A percentile compares a stretch with the other conserved stretches of the same genome.
These are phyloP conservation scores for Dipodomys merriami DNA, from an alignment of 2,113 vertebrate species.

Conservation along the genomic window DNA sequence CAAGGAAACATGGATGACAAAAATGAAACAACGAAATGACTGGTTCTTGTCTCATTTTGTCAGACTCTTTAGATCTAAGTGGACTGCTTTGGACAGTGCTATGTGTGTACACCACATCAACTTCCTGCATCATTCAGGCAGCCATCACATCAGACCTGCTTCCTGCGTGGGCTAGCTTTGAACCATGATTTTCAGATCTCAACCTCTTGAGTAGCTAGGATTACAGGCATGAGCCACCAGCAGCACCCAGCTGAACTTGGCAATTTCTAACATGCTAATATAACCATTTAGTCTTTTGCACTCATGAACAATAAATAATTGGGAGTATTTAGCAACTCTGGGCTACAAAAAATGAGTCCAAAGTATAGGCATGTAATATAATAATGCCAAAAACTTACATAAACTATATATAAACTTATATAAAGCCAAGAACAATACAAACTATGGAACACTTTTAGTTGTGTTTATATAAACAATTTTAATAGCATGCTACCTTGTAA, in stretches of 20 bases:
- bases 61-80: neutral
- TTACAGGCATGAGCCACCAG: too few species aligned
- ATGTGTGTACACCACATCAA: fast-evolving
- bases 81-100: neutral
- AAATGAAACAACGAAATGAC: neutral
- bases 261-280: neutral
- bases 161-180: too few species aligned
- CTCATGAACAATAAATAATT: neutral
- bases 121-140: neutral
- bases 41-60: neutral
- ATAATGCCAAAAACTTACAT: constrained; percentile 11
- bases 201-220: too few species aligned
- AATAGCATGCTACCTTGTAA: neutral
- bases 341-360: constrained; percentile 16
- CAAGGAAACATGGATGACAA: neutral
- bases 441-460: neutral
- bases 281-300: constrained; percentile 12
- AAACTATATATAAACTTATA: too few species aligned
- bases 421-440: neutral
- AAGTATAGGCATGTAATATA: neutral
- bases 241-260: neutral
- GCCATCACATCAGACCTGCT: neutral
- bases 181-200: too few species aligned
- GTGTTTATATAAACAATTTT: neutral
- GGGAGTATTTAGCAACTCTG: neutral